Percentiles rank a stretch among this genome's conserved stretches.
These are phyloP conservation scores for Picus viridis DNA, from an alignment of 2,797 vertebrate genomes.

Conservation along the genomic window DNA sequence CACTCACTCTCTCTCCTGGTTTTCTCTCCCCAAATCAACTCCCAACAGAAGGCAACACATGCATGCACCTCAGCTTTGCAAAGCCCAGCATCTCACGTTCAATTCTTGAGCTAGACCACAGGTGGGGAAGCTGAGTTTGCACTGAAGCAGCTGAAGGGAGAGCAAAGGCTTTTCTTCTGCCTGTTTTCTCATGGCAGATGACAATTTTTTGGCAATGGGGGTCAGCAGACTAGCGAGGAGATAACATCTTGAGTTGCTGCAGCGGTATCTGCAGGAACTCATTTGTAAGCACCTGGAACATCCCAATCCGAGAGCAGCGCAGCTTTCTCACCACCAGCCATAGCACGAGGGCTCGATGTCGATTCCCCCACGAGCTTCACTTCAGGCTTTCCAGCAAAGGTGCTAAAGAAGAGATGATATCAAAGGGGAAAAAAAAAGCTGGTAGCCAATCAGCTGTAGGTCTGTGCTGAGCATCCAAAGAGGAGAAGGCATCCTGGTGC, in stretches of 20 bases:
- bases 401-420: fast-evolving
- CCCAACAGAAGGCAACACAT: neutral
- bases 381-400: neutral
- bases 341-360: fast-evolving
- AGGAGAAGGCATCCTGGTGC: neutral
- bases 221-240: slow-evolving; percentile 9
- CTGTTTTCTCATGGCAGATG: neutral
- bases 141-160: neutral
- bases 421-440: neutral
- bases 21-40: neutral
- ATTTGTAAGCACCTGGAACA: neutral
- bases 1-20: neutral
- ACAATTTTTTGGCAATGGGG: slow-evolving; percentile 1
- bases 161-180: neutral
- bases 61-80: neutral
- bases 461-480: neutral
- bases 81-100: neutral
- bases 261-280: neutral
- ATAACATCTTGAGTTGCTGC: neutral
- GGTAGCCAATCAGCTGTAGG: fast-evolving
- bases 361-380: fast-evolving
- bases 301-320: neutral
- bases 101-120: neutral
- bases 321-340: neutral
- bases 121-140: neutral